phyloP scores from a whole-genome alignment of 2,888 invertebrate species.

The Ormyrus labotus region DNA sequence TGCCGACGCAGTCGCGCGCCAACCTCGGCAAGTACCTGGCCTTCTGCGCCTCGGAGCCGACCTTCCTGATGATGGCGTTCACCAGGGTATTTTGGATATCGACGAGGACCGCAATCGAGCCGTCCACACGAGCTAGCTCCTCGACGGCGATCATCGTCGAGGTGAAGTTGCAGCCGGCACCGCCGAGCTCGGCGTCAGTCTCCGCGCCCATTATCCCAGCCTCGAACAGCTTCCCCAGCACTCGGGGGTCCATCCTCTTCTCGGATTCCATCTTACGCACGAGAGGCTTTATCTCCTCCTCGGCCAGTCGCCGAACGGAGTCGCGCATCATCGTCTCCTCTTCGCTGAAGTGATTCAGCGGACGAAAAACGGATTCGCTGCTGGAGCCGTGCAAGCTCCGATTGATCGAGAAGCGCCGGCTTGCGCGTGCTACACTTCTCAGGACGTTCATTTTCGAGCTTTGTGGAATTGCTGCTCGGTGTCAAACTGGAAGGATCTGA shows the following conservation, averaged over 20 bases:
- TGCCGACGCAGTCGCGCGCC: constrained; percentile 90
- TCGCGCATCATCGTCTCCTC: constrained; percentile 23
- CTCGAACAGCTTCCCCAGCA: constrained; percentile 89
- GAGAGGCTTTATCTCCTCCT: constrained; percentile 90
- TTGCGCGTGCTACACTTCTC: neutral
- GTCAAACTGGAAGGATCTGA: too few relatives aligned
- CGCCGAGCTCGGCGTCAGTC: constrained; percentile 90
- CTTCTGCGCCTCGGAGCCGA: constrained; percentile 87
- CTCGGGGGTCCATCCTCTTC: constrained; percentile 85
- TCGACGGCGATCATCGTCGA: constrained; percentile 93
- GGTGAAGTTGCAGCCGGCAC: constrained; percentile 93
- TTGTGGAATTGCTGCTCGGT: too few relatives aligned
- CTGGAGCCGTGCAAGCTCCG: too few relatives aligned
- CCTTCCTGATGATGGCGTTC: constrained; percentile 88
- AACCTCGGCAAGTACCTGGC: constrained; percentile 90
- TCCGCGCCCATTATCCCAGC: constrained; percentile 98
- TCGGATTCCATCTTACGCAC: constrained; percentile 95
- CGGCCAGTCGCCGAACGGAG: constrained; percentile 79
- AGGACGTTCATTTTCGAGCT: neutral
- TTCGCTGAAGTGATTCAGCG: neutral
- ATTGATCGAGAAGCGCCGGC: too few relatives aligned
- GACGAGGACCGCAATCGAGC: constrained; percentile 90
- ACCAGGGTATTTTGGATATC: constrained; percentile 97
- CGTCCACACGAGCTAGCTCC: constrained; percentile 94
- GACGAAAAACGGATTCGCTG: neutral